Conservation (phyloP, 2,888 invertebrate genomes). For the Antheraea yamamai region DNA sequence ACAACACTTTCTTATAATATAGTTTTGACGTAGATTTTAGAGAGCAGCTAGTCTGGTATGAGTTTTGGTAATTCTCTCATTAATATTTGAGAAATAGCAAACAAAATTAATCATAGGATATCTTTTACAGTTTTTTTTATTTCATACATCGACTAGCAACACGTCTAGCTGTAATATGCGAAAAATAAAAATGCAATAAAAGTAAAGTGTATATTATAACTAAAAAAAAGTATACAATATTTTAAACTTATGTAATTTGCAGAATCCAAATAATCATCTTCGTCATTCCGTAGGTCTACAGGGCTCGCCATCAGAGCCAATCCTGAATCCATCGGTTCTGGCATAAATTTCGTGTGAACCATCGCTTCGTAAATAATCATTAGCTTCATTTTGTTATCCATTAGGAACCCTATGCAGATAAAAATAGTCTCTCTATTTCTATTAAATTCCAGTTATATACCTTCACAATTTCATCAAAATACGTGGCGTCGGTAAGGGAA, state of each 20-base stretch:
- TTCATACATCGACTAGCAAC: background rate
- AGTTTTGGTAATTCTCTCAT: too few species aligned
- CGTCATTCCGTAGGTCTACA: background rate
- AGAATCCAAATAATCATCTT: background rate
- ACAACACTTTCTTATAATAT: background rate
- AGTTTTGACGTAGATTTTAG: background rate
- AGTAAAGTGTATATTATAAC: background rate
- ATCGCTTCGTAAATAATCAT: background rate
- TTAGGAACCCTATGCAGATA: background rate
- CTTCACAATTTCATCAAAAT: too few species aligned
- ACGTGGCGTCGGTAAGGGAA: too few species aligned
- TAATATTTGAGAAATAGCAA: too few species aligned
- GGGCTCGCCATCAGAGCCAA: background rate
- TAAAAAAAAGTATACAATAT: background rate
- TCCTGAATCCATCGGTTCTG: background rate
- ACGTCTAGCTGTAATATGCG: background rate
- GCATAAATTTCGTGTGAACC: background rate
- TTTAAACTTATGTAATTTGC: background rate
- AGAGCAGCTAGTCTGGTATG: too few species aligned
- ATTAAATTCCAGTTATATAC: too few species aligned
- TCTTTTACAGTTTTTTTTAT: background rate
- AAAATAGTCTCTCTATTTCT: too few species aligned
- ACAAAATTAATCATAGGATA: too few species aligned
- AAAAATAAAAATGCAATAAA: background rate
- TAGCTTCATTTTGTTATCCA: background rate